phyloP scores from a whole-genome alignment of 2,113 vertebrate species.

The Sphaerodactylus townsendi region DNA sequence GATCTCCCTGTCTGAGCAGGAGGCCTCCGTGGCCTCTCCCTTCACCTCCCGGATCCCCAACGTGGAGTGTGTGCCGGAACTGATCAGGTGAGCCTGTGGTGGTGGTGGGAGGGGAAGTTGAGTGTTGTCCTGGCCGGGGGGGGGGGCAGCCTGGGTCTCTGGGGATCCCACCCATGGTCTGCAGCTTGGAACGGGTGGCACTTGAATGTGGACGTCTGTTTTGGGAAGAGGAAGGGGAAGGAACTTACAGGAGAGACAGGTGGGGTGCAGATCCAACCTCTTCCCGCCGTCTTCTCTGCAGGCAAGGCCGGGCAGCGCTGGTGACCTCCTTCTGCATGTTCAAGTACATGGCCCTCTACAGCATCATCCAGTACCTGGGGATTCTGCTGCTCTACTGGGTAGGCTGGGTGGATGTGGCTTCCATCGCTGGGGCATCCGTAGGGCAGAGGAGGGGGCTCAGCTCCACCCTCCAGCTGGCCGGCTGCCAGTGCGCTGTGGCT shows the following conservation, averaged over 20 bases:
- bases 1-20: slow-evolving; percentile 81
- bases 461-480: slow-evolving; percentile 26
- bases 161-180: too few relatives aligned
- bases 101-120: too few relatives aligned
- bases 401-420: slow-evolving; percentile 28
- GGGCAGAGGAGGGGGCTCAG: not conserved
- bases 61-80: slow-evolving; percentile 77
- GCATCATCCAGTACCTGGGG: slow-evolving; percentile 79
- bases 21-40: slow-evolving; percentile 81
- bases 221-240: too few relatives aligned
- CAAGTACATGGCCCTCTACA: slow-evolving; percentile 86
- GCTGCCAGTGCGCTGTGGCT: not conserved
- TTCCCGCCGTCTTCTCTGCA: slow-evolving; percentile 53
- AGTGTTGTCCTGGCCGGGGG: too few relatives aligned
- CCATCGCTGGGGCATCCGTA: slow-evolving; percentile 6
- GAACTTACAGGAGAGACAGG: too few relatives aligned
- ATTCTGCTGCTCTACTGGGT: slow-evolving; percentile 85
- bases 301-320: slow-evolving; percentile 81
- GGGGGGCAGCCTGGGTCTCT: not conserved
- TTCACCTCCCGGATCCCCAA: slow-evolving; percentile 77
- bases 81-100: slow-evolving; percentile 73
- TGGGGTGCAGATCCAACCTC: too few relatives aligned
- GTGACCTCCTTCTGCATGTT: slow-evolving; percentile 84
- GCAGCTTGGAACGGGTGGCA: not conserved
- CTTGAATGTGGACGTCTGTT: too few relatives aligned